Evolutionary conservation across 2,888 invertebrate genomes (phyloP).

Genomic region (Selenia dentaria): DNA sequence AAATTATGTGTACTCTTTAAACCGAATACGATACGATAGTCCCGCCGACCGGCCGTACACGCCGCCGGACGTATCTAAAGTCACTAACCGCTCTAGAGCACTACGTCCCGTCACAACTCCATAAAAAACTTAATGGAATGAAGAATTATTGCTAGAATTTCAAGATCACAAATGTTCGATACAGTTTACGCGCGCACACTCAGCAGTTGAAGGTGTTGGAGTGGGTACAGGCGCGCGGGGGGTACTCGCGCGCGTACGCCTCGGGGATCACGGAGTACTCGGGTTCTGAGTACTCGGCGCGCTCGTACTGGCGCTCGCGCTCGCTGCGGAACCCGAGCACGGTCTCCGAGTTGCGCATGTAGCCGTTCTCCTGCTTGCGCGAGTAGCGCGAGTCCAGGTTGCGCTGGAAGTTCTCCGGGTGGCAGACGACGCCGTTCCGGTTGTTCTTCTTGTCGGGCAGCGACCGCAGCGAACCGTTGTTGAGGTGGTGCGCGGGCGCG

Average conservation of each 20-base stretch:
- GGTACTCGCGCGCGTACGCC: conserved; percentile 54
- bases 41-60: conserved; percentile 64
- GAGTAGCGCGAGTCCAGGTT: conserved; percentile 79
- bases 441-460: conserved; percentile 77
- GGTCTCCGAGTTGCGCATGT: conserved; percentile 75
- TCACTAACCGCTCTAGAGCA: conserved; percentile 80
- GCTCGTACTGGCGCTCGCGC: conserved; percentile 52
- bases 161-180: conserved; percentile 81
- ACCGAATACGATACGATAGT: conserved; percentile 73
- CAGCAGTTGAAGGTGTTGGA: conserved; percentile 83
- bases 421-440: conserved; percentile 73
- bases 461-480: conserved; percentile 80
- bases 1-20: conserved; percentile 81
- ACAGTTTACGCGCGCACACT: conserved; percentile 41
- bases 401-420: conserved; percentile 79
- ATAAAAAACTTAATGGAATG: conserved; percentile 81
- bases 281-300: conserved; percentile 71
- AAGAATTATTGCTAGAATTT: conserved; percentile 84
- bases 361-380: conserved; percentile 81
- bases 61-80: conserved; percentile 60
- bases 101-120: conserved; percentile 73
- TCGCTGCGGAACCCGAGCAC: conserved; percentile 70
- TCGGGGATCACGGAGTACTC: conserved; percentile 82
- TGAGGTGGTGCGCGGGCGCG: conserved; percentile 77
- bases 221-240: conserved; percentile 69